Evolutionary conservation across 1,140 invertebrate genomes (phyloP).

Genomic region (Gyrodactylus salaris): DNA sequence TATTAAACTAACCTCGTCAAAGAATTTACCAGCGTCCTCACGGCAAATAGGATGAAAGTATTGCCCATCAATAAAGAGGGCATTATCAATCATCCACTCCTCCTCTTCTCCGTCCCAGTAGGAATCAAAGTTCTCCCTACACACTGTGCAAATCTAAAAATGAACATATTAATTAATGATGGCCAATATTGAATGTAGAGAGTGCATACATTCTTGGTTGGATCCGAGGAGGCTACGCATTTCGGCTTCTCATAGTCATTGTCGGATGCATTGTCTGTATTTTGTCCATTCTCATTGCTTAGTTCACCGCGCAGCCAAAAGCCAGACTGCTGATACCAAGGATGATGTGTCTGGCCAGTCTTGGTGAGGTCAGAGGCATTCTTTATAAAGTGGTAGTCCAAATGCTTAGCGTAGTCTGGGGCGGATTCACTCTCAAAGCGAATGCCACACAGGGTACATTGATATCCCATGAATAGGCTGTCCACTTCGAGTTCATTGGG

Average conservation of each 20-base stretch:
- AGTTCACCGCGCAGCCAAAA: not conserved
- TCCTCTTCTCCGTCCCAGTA: conserved; percentile 4
- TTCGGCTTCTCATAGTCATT: not conserved
- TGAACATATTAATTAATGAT: not conserved
- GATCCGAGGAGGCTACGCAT: not conserved
- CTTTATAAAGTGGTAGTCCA: conserved; percentile 2
- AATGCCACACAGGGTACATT: conserved; percentile 1
- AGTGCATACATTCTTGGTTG: not conserved
- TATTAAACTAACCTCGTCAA: not conserved
- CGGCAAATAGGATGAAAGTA: conserved; percentile 3
- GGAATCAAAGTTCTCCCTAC: not conserved
- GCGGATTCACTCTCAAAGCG: not conserved
- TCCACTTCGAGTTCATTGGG: not conserved
- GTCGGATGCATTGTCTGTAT: not conserved
- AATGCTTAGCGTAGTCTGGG: not conserved
- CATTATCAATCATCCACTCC: not conserved
- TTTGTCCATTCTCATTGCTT: not conserved
- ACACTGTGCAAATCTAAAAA: not conserved
- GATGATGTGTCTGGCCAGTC: not conserved
- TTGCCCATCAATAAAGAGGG: conserved; percentile 1
- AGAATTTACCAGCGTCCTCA: not conserved
- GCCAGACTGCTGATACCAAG: not conserved
- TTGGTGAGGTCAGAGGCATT: conserved; percentile 1
- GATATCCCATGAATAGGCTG: not conserved
- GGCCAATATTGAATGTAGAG: not conserved